Evolutionary conservation across 2,797 vertebrate genomes (phyloP).

Genomic region (Eupleurogrammus muticus): DNA sequence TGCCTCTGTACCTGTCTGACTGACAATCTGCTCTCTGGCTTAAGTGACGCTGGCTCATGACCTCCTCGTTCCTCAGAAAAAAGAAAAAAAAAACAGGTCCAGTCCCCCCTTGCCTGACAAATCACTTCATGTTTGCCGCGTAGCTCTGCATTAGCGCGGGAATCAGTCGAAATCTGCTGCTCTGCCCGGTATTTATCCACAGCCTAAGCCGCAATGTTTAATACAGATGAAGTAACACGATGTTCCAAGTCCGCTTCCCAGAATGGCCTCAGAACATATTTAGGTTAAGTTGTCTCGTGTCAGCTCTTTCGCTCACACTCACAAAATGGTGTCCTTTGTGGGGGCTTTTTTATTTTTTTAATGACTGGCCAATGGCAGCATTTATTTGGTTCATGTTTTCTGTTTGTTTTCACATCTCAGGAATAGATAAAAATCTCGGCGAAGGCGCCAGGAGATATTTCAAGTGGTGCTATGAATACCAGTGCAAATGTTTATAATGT

Average conservation of each 20-base stretch:
- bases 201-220: slow-evolving; percentile 57
- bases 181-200: slow-evolving; percentile 51
- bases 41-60: slow-evolving; percentile 29
- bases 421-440: slow-evolving; percentile 74
- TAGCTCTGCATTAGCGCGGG: slow-evolving; percentile 31
- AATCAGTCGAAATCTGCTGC: slow-evolving; percentile 27
- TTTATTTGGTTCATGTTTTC: slow-evolving; percentile 63
- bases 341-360: slow-evolving; percentile 28
- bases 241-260: slow-evolving; percentile 56
- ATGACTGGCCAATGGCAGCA: slow-evolving; percentile 45
- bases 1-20: slow-evolving; percentile 43
- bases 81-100: slow-evolving; percentile 1
- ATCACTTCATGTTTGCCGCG: slow-evolving; percentile 19
- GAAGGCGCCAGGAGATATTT: slow-evolving; percentile 70
- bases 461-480: slow-evolving; percentile 75
- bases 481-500: slow-evolving; percentile 82
- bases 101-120: slow-evolving; percentile 18
- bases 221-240: slow-evolving; percentile 51
- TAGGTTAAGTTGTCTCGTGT: slow-evolving; percentile 62
- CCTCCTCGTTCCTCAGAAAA: slow-evolving; percentile 41
- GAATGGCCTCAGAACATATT: slow-evolving; percentile 59
- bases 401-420: slow-evolving; percentile 75
- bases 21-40: slow-evolving; percentile 42
- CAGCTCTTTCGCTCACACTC: slow-evolving; percentile 53
- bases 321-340: slow-evolving; percentile 64